Base-by-base conservation (phyloP, 2,888 invertebrate species). In the Meiosimyza decipiens region DNA sequence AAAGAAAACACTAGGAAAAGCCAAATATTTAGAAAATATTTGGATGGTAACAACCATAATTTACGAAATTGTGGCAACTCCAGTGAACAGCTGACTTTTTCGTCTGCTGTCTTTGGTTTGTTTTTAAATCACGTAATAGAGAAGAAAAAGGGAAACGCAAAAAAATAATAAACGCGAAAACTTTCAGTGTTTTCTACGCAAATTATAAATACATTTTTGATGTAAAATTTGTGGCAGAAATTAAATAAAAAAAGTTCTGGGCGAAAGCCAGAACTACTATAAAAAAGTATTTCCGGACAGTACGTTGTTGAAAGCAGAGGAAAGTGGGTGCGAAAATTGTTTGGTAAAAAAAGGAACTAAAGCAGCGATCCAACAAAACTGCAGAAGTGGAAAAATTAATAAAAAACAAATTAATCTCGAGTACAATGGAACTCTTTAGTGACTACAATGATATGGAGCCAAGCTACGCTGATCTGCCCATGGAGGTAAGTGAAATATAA, bases 391-490 rank as follows among this genome's bases (percentile, higher is more conserved):
- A 0, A 49, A 47, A 6, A 68, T 49, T 6, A 57, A 28, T 50
- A 47, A 49, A 28, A 12, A 33, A 64, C 22, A 33, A 28, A 40
- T 51, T 40, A n/a, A 18, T 12, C 22, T n/a, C 15, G 40, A 70
- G 2, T 15, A 57, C 5, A 47, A 65, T 54, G 40, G 55, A 62
- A 13, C 22, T 33, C 50, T 51, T 64, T 49, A 60, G 55, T 52
- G 75, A 76, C 57, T 80, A 76, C 71, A 79, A 78, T 70, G 78
- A 79, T 22, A 79, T 79, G 71, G 76, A 77, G 54, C 80, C 82
- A 28, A 84, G 82, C 69, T 87, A 81, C 75, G 82, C 80, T 70
- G 84, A 86, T 73, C 79, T 86, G 72, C 86, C 87, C 12, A 81
- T 84, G 81, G 87, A 87, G 82, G 87, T 86, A 80, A 77, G 80